phyloP scores from a whole-genome alignment of 2,113 vertebrate species.

The Hippocampus mohnikei region DNA sequence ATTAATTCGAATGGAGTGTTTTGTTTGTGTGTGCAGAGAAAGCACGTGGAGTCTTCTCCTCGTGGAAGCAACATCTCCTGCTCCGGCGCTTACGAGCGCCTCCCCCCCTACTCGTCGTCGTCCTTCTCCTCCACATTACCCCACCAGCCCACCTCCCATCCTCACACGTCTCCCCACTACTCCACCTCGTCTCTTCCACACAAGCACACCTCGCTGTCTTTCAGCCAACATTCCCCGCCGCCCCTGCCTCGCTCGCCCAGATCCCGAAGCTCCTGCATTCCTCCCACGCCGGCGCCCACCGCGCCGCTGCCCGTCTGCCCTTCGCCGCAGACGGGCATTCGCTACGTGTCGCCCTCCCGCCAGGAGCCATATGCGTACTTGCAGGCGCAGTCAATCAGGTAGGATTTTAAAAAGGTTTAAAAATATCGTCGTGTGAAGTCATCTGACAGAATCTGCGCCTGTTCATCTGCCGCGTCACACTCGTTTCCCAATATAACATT shows the following conservation, averaged over 20 bases:
- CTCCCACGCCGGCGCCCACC: conserved; percentile 64
- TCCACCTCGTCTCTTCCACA: conserved; percentile 69
- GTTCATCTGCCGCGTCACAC: background rate
- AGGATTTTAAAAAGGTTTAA: conserved; percentile 1
- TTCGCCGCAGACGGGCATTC: conserved; percentile 63
- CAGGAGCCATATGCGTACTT: conserved; percentile 60
- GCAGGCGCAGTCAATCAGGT: conserved; percentile 68
- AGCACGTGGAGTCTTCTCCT: conserved; percentile 77
- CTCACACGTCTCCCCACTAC: conserved; percentile 57
- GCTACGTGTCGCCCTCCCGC: conserved; percentile 65
- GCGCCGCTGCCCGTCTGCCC: conserved; percentile 71
- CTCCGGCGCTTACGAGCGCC: conserved; percentile 77
- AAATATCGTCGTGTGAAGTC: background rate
- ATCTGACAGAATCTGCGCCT: background rate
- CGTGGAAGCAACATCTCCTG: conserved; percentile 83
- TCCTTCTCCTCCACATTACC: conserved; percentile 63
- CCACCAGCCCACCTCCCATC: conserved; percentile 55
- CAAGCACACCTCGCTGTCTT: conserved; percentile 63
- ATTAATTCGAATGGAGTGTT: no score
- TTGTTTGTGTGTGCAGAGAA: conserved; percentile 72
- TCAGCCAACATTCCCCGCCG: conserved; percentile 59
- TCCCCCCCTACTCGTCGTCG: conserved; percentile 67
- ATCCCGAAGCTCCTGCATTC: conserved; percentile 68
- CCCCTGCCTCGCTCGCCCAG: conserved; percentile 56
- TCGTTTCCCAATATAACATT: conserved; percentile 2